Percentiles rank a stretch among this genome's conserved stretches.
Conservation (phyloP, 2,797 vertebrate genomes). For the Cyprinodon diabolis region DNA sequence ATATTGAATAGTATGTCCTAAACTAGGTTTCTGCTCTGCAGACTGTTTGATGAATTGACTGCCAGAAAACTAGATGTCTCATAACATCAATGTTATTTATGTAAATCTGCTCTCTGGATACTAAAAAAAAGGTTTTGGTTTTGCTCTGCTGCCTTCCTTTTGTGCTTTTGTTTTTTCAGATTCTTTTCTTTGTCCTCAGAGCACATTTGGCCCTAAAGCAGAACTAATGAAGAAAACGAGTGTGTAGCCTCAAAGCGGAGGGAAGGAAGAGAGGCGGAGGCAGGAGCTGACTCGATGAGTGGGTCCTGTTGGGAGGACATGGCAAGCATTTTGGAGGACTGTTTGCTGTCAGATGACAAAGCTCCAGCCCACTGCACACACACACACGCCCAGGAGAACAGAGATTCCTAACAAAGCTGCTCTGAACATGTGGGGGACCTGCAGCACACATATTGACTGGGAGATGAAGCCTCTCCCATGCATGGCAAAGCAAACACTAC, state of each 20-base stretch:
- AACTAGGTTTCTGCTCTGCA: too few relatives aligned
- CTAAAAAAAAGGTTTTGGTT: neutral
- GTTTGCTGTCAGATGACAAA: conserved; percentile 59
- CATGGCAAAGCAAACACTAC: conserved; percentile 32
- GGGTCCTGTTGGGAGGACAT: conserved; percentile 31
- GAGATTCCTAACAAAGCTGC: conserved; percentile 41
- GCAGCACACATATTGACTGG: neutral
- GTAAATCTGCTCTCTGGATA: neutral
- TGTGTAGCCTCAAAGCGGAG: neutral
- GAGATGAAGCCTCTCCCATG: conserved; percentile 13
- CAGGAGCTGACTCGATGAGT: conserved; percentile 16
- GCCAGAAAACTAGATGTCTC: neutral
- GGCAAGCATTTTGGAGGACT: conserved; percentile 43
- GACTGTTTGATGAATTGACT: neutral
- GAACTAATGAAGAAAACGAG: conserved; percentile 3
- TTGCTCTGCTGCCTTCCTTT: neutral
- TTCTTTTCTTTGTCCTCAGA: neutral
- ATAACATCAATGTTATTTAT: neutral
- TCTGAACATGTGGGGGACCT: conserved; percentile 23
- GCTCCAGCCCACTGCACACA: conserved; percentile 51
- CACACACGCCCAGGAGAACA: conserved; percentile 42
- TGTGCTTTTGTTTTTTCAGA: neutral
- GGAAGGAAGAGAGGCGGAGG: conserved; percentile 1
- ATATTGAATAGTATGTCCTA: too few relatives aligned
- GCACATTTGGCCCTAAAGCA: neutral